A percentile compares a stretch with the other conserved stretches of the same genome.
These are phyloP conservation scores for Pseudachorutes palmiensis DNA, from an alignment of 1,140 invertebrate species.

Conservation along the genomic window DNA sequence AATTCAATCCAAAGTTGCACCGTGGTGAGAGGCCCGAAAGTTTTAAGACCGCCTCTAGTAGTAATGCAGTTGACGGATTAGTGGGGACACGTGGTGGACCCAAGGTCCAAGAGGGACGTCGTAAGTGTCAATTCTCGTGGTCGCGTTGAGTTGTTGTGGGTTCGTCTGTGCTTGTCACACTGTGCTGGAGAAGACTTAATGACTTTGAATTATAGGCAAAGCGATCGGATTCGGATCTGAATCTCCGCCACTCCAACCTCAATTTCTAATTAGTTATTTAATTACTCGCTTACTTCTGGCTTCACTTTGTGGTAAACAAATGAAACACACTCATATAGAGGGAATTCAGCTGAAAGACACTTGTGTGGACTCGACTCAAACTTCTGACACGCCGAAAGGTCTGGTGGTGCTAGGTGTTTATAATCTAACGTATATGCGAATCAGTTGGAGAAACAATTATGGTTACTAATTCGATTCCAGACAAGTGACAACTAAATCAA, in stretches of 20 bases:
- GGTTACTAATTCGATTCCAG: not conserved
- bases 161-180: not conserved
- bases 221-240: not conserved
- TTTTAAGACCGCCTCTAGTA: too few species aligned
- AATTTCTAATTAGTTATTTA: constrained; percentile 6
- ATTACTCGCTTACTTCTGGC: constrained; percentile 1
- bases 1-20: too few species aligned
- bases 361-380: not conserved
- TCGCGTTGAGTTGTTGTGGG: not conserved
- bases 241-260: not conserved
- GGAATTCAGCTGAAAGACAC: not conserved
- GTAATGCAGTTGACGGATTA: too few species aligned
- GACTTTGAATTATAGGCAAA: not conserved
- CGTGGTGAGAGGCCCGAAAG: too few species aligned
- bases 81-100: too few species aligned
- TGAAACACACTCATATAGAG: not conserved
- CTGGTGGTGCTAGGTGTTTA: too few species aligned
- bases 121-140: constrained; percentile 2
- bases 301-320: constrained; percentile 10
- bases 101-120: too few species aligned
- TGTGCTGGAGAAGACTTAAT: not conserved
- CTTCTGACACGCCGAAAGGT: not conserved
- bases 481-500: not conserved
- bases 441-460: too few species aligned
- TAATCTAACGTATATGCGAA: too few species aligned